Conservation (phyloP, 2,888 invertebrate genomes). For the Drosophila mercatorum region DNA sequence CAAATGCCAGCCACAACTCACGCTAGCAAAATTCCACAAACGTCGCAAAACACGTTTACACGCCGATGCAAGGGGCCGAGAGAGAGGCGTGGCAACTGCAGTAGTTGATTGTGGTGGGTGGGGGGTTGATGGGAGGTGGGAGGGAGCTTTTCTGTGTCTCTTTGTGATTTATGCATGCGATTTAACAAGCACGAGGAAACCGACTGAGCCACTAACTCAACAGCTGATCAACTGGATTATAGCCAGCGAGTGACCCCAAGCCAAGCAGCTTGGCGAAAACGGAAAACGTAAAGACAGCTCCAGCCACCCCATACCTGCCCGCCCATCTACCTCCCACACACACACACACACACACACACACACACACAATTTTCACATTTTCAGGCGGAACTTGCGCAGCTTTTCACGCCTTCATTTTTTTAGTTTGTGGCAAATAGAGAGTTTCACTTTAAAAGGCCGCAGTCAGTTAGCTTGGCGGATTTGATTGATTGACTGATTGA, state of each 20-base stretch:
- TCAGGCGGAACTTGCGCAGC: conserved; percentile 18
- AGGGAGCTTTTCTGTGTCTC: neutral
- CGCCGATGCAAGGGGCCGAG: neutral
- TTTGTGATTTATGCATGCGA: conserved; percentile 61
- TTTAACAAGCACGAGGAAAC: conserved; percentile 31
- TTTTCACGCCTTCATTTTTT: conserved; percentile 28
- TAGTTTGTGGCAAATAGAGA: conserved; percentile 20
- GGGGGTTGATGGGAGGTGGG: neutral
- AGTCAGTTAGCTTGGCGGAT: conserved; percentile 3
- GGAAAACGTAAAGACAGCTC: neutral
- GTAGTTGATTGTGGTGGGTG: conserved; percentile 1
- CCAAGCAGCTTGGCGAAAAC: conserved; percentile 11
- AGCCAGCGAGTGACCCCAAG: conserved; percentile 9
- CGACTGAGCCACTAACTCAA: conserved; percentile 54
- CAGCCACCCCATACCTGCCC: neutral
- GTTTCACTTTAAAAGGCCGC: conserved; percentile 35
- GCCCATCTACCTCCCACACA: neutral
- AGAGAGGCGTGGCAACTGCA: neutral
- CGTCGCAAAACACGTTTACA: conserved; percentile 63
- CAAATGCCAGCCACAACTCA: conserved; percentile 46
- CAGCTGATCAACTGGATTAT: conserved; percentile 32
- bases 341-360: conserved; percentile 9
- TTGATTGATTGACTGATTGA: conserved; percentile 30
- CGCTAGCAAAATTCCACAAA: conserved; percentile 57
- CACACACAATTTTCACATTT: conserved; percentile 15